Conservation (phyloP, 2,888 invertebrate genomes). For the Fissipunctia ypsillon region DNA sequence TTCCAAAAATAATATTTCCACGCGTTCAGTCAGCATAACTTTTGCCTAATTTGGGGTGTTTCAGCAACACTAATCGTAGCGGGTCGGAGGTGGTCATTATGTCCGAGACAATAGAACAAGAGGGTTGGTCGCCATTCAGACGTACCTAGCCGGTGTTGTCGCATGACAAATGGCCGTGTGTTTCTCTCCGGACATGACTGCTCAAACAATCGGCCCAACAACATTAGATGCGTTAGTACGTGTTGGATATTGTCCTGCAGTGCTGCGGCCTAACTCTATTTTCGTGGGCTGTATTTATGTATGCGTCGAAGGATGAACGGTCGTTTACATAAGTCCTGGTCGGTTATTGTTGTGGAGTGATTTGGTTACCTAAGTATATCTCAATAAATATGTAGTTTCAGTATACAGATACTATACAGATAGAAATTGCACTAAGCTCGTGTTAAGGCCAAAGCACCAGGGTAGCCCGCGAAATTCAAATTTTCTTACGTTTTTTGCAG, state of each 20-base stretch:
- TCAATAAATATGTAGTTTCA: too few relatives aligned
- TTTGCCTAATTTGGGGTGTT: slow-evolving; percentile 62
- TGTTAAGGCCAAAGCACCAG: too few relatives aligned
- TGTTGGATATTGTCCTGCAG: slow-evolving; percentile 57
- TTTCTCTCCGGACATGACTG: slow-evolving; percentile 74
- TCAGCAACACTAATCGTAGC: slow-evolving; percentile 71
- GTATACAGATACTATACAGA: too few relatives aligned
- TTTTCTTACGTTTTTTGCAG: too few relatives aligned
- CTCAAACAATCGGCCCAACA: slow-evolving; percentile 72
- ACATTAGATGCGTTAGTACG: slow-evolving; percentile 62
- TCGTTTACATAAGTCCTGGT: slow-evolving; percentile 12
- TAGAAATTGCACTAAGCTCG: too few relatives aligned
- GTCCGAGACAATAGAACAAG: slow-evolving; percentile 76
- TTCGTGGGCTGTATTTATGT: slow-evolving; percentile 29
- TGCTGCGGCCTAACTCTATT: slow-evolving; percentile 35
- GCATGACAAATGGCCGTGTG: slow-evolving; percentile 80
- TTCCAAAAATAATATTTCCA: slow-evolving; percentile 26
- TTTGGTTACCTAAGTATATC: too few relatives aligned
- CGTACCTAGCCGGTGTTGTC: slow-evolving; percentile 70
- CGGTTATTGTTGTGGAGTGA: not conserved
- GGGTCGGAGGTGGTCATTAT: slow-evolving; percentile 74
- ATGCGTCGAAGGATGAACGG: slow-evolving; percentile 11
- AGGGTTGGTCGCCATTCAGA: slow-evolving; percentile 74
- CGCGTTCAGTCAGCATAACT: slow-evolving; percentile 45
- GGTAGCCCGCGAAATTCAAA: too few relatives aligned